phyloP scores from a whole-genome alignment of 2,888 invertebrate species.

The Marronus borbonicus region DNA sequence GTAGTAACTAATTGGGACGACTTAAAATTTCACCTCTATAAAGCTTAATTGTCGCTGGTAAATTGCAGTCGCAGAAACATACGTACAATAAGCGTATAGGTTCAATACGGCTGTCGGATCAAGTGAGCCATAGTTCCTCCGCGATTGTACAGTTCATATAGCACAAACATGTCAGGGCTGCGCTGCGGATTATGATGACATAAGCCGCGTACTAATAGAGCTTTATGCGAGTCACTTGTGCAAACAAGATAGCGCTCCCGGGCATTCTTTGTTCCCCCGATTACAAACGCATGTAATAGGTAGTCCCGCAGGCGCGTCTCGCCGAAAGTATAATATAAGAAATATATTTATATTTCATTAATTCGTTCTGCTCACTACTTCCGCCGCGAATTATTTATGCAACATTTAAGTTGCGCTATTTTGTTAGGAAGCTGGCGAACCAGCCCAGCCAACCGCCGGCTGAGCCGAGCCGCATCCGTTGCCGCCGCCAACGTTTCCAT shows the following conservation, averaged over 20 bases:
- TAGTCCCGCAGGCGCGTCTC: constrained; percentile 14
- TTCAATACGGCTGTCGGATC: constrained; percentile 26
- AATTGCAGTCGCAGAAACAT: constrained; percentile 19
- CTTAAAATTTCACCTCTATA: constrained; percentile 16
- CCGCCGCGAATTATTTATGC: constrained; percentile 62
- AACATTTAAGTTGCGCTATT: constrained; percentile 66
- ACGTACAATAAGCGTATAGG: constrained; percentile 16
- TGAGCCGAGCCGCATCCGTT: constrained; percentile 51
- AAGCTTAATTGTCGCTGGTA: constrained; percentile 19
- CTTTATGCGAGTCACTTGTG: constrained; percentile 58
- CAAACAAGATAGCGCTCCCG: constrained; percentile 58
- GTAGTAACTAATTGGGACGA: constrained; percentile 16
- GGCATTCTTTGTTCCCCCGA: constrained; percentile 54
- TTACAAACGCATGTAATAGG: constrained; percentile 46
- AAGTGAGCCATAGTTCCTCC: constrained; percentile 27
- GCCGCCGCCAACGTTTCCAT: constrained; percentile 51
- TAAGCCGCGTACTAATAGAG: constrained; percentile 58
- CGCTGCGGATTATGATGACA: constrained; percentile 54
- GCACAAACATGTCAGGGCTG: constrained; percentile 58
- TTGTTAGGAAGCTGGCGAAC: constrained; percentile 62
- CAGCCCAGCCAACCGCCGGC: constrained; percentile 43
- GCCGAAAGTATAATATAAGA: constrained; percentile 55
- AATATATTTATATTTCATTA: constrained; percentile 66
- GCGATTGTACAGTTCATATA: constrained; percentile 49
- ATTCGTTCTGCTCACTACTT: constrained; percentile 61